A percentile compares a stretch with the other conserved stretches of the same genome.
Conservation (phyloP, 2,797 vertebrate genomes). For the Pseudopleuronectes americanus region DNA sequence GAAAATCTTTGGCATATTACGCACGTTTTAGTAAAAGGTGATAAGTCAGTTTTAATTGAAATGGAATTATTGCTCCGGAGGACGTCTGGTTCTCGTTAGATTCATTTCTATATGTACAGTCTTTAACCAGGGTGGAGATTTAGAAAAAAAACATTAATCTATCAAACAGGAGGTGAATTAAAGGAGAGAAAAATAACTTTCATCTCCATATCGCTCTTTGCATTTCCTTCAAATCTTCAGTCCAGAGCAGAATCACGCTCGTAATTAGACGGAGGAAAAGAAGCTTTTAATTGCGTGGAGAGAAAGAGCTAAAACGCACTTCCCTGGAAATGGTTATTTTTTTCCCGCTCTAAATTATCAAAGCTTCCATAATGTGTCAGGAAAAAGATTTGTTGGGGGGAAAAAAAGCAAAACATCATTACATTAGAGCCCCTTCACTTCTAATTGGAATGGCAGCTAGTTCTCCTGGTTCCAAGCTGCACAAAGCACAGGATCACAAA, state of each 20-base stretch:
- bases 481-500: slow-evolving; percentile 91
- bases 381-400: slow-evolving; percentile 33
- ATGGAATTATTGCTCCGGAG: slow-evolving; percentile 96
- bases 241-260: slow-evolving; percentile 88
- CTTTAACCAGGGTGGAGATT: slow-evolving; percentile 73
- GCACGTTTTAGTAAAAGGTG: slow-evolving; percentile 95
- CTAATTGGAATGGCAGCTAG: slow-evolving; percentile 90
- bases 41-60: slow-evolving; percentile 99
- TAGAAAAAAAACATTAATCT: slow-evolving; percentile 75
- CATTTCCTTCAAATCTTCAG: slow-evolving; percentile 76
- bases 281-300: slow-evolving; percentile 94
- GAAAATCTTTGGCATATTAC: slow-evolving; percentile 94
- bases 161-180: slow-evolving; percentile 94
- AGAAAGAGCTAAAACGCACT: slow-evolving; percentile 82
- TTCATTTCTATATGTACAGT: slow-evolving; percentile 88
- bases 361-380: slow-evolving; percentile 84
- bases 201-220: slow-evolving; percentile 89
- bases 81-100: slow-evolving; percentile 96
- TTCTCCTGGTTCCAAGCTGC: slow-evolving; percentile 84
- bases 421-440: slow-evolving; percentile 85
- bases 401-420: slow-evolving; percentile 84
- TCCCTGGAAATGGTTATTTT: slow-evolving; percentile 86
- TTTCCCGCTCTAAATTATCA: slow-evolving; percentile 84
- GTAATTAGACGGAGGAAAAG: slow-evolving; percentile 91
- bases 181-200: slow-evolving; percentile 82